Percentiles rank a stretch among this genome's conserved stretches.
These are phyloP conservation scores for Apomyelois bistriatella DNA, from an alignment of 2,888 invertebrate species.

Conservation along the genomic window DNA sequence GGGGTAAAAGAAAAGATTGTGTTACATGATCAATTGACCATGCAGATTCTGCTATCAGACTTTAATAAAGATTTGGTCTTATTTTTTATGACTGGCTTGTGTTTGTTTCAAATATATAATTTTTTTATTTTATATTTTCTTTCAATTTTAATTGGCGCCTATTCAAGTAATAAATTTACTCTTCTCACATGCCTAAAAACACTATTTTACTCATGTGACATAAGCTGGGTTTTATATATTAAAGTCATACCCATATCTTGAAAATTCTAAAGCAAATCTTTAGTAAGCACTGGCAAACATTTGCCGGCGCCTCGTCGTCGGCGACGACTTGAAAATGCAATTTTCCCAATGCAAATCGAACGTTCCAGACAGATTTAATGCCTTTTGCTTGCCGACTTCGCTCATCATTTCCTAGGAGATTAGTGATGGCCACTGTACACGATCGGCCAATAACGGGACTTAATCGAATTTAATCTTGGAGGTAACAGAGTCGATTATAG, in stretches of 20 bases:
- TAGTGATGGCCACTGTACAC: constrained; percentile 37
- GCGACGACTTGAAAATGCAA: constrained; percentile 69
- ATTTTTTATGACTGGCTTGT: too few species aligned
- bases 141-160: too few species aligned
- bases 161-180: too few species aligned
- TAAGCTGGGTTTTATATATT: not conserved
- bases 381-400: constrained; percentile 68
- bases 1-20: too few species aligned
- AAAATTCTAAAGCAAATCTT: constrained; percentile 52
- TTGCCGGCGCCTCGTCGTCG: constrained; percentile 55
- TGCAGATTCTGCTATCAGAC: too few species aligned
- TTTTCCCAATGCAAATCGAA: constrained; percentile 76
- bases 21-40: too few species aligned
- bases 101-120: too few species aligned
- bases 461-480: not conserved
- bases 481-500: not conserved
- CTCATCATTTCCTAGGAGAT: constrained; percentile 62
- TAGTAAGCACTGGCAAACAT: constrained; percentile 58
- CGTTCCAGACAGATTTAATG: constrained; percentile 73
- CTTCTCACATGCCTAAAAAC: too few species aligned
- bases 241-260: constrained; percentile 14
- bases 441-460: constrained; percentile 10
- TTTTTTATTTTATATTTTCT: too few species aligned
- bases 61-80: too few species aligned
- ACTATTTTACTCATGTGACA: too few species aligned